Evolutionary conservation across 2,797 vertebrate genomes (phyloP).

Genomic region (Notolepis coatsorum): DNA sequence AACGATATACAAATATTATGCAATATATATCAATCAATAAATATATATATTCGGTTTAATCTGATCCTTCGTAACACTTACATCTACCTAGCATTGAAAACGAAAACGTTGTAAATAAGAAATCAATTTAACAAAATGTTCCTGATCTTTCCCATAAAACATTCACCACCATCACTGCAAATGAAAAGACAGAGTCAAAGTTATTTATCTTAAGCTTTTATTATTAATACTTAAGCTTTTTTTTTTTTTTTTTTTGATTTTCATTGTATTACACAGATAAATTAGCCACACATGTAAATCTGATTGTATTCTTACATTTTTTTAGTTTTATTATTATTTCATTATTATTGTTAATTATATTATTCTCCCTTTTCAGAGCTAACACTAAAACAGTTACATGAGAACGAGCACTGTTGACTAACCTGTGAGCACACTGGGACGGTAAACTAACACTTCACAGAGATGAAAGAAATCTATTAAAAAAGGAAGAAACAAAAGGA

Average conservation of each 20-base stretch:
- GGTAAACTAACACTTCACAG: conserved; percentile 77
- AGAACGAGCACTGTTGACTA: conserved; percentile 76
- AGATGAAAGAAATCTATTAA: conserved; percentile 51
- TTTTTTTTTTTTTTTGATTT: conserved; percentile 66
- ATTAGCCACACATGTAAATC: conserved; percentile 80
- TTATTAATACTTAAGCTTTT: conserved; percentile 77
- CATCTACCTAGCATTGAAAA: too few relatives aligned
- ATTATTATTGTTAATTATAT: conserved; percentile 70
- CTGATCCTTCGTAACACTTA: too few relatives aligned
- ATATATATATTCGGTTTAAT: too few relatives aligned
- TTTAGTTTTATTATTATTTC: conserved; percentile 56
- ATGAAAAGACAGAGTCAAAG: conserved; percentile 29
- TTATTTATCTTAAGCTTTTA: conserved; percentile 71
- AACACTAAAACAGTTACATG: conserved; percentile 83
- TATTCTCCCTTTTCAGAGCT: conserved; percentile 76
- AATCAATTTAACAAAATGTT: too few relatives aligned
- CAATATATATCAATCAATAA: too few relatives aligned
- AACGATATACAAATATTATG: too few relatives aligned
- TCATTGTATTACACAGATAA: conserved; percentile 80
- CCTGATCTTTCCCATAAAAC: too few relatives aligned
- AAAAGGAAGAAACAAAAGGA: conserved; percentile 33
- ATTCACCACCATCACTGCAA: conserved; percentile 10
- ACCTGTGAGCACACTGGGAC: conserved; percentile 75
- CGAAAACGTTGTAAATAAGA: too few relatives aligned
- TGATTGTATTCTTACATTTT: conserved; percentile 77